Percentiles rank a stretch among this genome's conserved stretches.
Conservation (phyloP, 2,797 vertebrate genomes). For the Eremophila alpestris region DNA sequence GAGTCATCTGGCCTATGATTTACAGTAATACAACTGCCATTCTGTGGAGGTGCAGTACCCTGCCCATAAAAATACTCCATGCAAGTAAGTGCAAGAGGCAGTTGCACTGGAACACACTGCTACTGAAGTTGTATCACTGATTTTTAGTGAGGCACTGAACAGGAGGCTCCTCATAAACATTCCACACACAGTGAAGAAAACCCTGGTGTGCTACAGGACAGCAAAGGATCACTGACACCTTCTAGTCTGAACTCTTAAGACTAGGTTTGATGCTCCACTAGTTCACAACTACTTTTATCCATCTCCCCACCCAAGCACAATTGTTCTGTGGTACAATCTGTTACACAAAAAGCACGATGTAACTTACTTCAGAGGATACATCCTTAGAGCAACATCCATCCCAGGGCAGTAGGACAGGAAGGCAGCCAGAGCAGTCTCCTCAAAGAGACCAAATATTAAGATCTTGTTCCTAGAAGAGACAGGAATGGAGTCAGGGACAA, state of each 20-base stretch:
- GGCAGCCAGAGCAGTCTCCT: constrained; percentile 93
- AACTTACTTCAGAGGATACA: constrained; percentile 96
- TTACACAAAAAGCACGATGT: not conserved
- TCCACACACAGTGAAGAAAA: not conserved
- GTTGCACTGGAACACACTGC: not conserved
- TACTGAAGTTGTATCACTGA: not conserved
- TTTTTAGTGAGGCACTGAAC: not conserved
- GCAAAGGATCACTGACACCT: not conserved
- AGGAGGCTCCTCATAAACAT: not conserved
- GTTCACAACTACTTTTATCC: not conserved
- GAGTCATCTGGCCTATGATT: not conserved
- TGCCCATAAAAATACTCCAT: not conserved
- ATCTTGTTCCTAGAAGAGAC: constrained; percentile 91
- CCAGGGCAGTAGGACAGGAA: constrained; percentile 96
- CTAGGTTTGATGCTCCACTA: not conserved
- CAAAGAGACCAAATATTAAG: constrained; percentile 96
- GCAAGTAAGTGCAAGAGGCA: not conserved
- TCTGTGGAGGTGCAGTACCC: not conserved
- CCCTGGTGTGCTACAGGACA: not conserved
- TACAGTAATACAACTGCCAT: not conserved
- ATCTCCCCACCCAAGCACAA: not conserved
- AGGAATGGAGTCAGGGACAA: not conserved
- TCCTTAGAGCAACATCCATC: constrained; percentile 93
- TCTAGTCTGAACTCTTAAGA: not conserved
- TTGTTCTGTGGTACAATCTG: not conserved